Evolutionary conservation across 2,888 invertebrate species (phyloP).

Genomic region (Ryuthela nishihirai): DNA sequence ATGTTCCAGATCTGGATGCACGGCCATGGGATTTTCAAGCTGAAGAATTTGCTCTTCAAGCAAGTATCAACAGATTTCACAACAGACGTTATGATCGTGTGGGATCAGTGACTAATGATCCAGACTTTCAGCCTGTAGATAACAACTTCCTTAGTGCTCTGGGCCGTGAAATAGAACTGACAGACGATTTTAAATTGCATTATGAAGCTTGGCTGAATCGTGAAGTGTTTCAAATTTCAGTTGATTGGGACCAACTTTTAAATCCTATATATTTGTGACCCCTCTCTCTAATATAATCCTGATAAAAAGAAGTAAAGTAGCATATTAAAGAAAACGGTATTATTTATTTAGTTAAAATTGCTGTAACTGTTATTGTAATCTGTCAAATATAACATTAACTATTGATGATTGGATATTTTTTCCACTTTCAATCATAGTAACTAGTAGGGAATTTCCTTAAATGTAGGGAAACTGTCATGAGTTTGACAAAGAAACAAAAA

Average conservation of each 20-base stretch:
- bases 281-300: too few relatives aligned
- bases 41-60: constrained; percentile 90
- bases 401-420: too few relatives aligned
- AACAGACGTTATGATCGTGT: constrained; percentile 71
- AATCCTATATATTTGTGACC: constrained; percentile 17
- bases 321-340: too few relatives aligned
- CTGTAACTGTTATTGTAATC: too few relatives aligned
- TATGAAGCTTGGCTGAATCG: constrained; percentile 94
- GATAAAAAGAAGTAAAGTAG: too few relatives aligned
- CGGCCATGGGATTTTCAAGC: constrained; percentile 92
- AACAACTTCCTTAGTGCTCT: constrained; percentile 77
- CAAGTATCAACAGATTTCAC: constrained; percentile 94
- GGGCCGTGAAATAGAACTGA: constrained; percentile 72
- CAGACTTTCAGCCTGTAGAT: constrained; percentile 65
- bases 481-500: too few relatives aligned
- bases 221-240: constrained; percentile 81
- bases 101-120: constrained; percentile 47
- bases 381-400: too few relatives aligned
- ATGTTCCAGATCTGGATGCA: constrained; percentile 67
- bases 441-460: too few relatives aligned
- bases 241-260: constrained; percentile 59
- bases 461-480: too few relatives aligned
- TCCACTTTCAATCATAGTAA: too few relatives aligned
- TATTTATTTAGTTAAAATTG: too few relatives aligned
- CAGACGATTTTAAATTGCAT: constrained; percentile 86